These are phyloP conservation scores for Aleiodes leptofemur DNA, from an alignment of 2,888 invertebrate genomes.

Conservation along the genomic window DNA sequence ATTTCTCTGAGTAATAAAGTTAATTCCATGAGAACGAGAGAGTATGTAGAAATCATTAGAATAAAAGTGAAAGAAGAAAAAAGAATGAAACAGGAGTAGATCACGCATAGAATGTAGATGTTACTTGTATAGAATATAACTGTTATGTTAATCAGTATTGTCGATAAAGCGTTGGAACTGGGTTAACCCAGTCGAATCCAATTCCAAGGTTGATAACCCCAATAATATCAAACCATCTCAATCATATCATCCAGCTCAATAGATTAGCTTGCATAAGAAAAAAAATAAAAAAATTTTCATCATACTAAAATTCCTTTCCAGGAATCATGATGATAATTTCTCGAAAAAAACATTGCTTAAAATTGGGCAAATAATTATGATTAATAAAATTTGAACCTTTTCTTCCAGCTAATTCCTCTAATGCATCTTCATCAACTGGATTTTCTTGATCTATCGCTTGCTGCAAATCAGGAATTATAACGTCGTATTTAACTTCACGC, in stretches of 20 bases:
- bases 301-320: too few species aligned
- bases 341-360: neutral
- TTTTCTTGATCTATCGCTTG: constrained; percentile 88
- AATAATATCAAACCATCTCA: constrained; percentile 22
- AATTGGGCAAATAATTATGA: neutral
- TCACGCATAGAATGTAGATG: constrained; percentile 24
- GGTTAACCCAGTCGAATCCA: constrained; percentile 61
- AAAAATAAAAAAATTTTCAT: neutral
- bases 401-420: constrained; percentile 82
- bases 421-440: constrained; percentile 79
- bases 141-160: constrained; percentile 66
- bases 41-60: constrained; percentile 20
- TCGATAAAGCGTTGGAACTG: constrained; percentile 58
- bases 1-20: neutral
- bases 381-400: constrained; percentile 73
- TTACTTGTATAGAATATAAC: constrained; percentile 51
- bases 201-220: constrained; percentile 60
- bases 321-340: too few species aligned
- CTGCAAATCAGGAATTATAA: constrained; percentile 88
- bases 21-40: neutral
- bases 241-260: constrained; percentile 12
- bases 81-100: neutral
- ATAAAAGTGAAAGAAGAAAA: neutral
- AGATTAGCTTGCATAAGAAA: neutral
- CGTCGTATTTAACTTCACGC: constrained; percentile 81